Conservation (phyloP, 1,140 invertebrate genomes). For the Drosophila nikananu region DNA sequence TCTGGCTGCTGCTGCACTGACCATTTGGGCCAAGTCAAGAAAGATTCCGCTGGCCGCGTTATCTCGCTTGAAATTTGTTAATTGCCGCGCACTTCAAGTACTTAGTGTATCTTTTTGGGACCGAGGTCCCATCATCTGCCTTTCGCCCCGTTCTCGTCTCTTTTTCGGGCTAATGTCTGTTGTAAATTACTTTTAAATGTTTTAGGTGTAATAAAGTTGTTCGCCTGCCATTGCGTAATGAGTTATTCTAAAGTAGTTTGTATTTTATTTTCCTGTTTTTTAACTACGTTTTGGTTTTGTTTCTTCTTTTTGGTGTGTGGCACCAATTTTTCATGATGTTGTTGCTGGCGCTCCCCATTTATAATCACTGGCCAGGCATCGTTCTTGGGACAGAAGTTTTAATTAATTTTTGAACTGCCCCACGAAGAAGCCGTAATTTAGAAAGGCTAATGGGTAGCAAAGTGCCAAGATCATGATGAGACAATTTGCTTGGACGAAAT, state of each 20-base stretch:
- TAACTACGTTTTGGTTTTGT: neutral
- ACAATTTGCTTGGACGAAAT: slow-evolving; percentile 33
- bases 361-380: slow-evolving; percentile 53
- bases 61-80: slow-evolving; percentile 79
- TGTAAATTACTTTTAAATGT: slow-evolving; percentile 82
- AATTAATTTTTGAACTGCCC: slow-evolving; percentile 61
- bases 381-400: slow-evolving; percentile 59
- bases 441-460: slow-evolving; percentile 48
- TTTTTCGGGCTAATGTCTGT: slow-evolving; percentile 63
- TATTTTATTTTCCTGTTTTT: slow-evolving; percentile 30
- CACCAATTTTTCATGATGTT: slow-evolving; percentile 28
- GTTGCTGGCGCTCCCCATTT: slow-evolving; percentile 26
- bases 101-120: slow-evolving; percentile 73
- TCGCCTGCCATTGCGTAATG: slow-evolving; percentile 73
- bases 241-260: slow-evolving; percentile 68
- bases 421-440: slow-evolving; percentile 25
- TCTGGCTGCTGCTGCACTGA: slow-evolving; percentile 43
- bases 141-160: slow-evolving; percentile 29
- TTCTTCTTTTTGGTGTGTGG: slow-evolving; percentile 40
- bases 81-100: slow-evolving; percentile 81
- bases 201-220: slow-evolving; percentile 78
- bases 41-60: slow-evolving; percentile 57
- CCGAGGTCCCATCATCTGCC: slow-evolving; percentile 53
- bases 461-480: slow-evolving; percentile 62
- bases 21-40: slow-evolving; percentile 53